These are phyloP conservation scores for Antidorcas marsupialis DNA, from an alignment of 2,113 vertebrate genomes.

Conservation along the genomic window DNA sequence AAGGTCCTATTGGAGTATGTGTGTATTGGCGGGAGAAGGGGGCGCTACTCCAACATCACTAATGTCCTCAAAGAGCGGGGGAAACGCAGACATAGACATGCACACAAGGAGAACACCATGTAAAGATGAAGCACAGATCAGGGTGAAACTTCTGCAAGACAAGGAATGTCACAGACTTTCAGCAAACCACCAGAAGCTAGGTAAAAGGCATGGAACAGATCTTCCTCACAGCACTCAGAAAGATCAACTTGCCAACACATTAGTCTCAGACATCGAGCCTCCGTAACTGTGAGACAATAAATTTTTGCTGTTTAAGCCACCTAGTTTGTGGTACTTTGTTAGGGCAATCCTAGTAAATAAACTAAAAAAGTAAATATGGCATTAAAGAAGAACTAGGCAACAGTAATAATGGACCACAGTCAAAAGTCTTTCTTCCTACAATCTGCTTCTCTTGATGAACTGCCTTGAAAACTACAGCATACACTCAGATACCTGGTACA, in stretches of 20 bases:
- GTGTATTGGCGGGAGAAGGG: background rate
- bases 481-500: background rate
- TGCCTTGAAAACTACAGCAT: background rate
- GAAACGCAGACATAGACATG: background rate
- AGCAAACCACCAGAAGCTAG: background rate
- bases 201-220: background rate
- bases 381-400: background rate
- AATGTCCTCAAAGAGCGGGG: background rate
- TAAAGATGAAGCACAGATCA: background rate
- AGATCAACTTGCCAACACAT: background rate
- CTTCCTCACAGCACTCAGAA: background rate
- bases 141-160: background rate
- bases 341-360: background rate
- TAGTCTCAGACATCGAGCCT: background rate
- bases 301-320: background rate
- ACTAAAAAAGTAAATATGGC: background rate
- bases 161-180: background rate
- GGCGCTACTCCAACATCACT: background rate
- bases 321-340: background rate
- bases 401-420: background rate
- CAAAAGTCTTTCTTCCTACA: background rate
- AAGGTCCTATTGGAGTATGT: background rate
- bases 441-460: background rate
- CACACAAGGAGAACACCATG: background rate
- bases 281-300: background rate